Base-by-base conservation (phyloP, 2,113 vertebrate genomes). In the Orycteropus afer region DNA sequence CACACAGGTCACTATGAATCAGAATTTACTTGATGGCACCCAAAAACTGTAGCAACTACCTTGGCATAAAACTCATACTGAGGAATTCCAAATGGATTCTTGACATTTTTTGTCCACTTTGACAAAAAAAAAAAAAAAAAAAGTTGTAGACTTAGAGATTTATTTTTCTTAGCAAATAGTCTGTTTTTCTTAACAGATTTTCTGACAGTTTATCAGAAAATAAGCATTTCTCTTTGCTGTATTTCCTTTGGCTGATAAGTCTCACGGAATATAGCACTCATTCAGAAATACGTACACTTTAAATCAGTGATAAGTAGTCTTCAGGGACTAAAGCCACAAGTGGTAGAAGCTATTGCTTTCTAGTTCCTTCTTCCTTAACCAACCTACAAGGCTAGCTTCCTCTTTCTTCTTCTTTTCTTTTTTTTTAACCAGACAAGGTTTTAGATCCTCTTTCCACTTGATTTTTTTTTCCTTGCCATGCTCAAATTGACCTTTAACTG, bases 211-310 rank as follows among this genome's bases (percentile, higher is more conserved):
- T 86, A 89, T 89, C 34, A 71, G 59, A 90, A 93, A 90, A 17
- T 74, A 57, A 51, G 32, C 47, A 81, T 95, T 90, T 94, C 53
- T 96, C 61, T 96, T 87, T 92, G 57, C 22, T 93, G 0, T 74
- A 49, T 73, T 86, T 86, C 61, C 69, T 96, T 93, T 53, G 87
- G 47, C 84, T 87, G 49, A 79, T 84, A 78, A 78, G n/a, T 83
- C 34, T 91, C 53, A 11, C 80, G n/a, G 86, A 77, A 93, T 78
- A 80, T 14, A 77, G 6, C 73, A 79, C 40, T 86, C 27, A 34
- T 89, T 96, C 92, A 86, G 78, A 95, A 94, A 96, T 71, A 90
- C 15, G 57, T 32, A 25, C 55, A 49, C 85, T 92, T 89, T 90
- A 91, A 93, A 73, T 87, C 65, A 87, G 29, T 77, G 40, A 81